Evolutionary conservation across 2,113 vertebrate species (phyloP), one percentile per base, ranked within the genome.

Genomic region (Carassius carassius): DNA sequence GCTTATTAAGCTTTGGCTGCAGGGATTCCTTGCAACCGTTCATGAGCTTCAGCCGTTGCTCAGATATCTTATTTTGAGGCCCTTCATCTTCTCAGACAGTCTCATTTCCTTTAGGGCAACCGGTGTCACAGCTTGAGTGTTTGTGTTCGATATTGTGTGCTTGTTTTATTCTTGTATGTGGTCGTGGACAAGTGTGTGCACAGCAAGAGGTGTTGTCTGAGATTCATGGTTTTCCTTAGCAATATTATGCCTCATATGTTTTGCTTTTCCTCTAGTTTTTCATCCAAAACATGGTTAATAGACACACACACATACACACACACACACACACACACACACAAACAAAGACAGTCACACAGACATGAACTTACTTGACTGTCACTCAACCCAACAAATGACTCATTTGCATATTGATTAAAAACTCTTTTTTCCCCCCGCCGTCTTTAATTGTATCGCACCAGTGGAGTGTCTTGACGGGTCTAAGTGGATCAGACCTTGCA

Each of bases 331-430:
- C 21, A 65, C 35, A 37, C 29, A 19, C 7, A 35, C 29, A 37
- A 8, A 35, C 29, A 37, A 17, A 69, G 13, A 32, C 51, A 56
- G 23, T 17, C 23, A 54, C 51, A 78, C 19, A 62, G 9, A 81
- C 21, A 65, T 23, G 17, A 54, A 72, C 29, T 69, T 51, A 21
- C 14, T 67, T 79, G 12, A 62, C 54, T 81, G 67, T 49, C 84
- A 79, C 47, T 81, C 67, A 69, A 73, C 54, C 78, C 54, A 72
- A 56, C 77, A 79, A 47, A 85, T 81, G 23, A 41, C 41, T 74
- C 1, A 85, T 85, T 85, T 81, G 56, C 84, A 85, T 85, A 85
- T 85, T 85, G 54, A 85, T 85, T 74, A 74, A 80, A 85, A 85
- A 63, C 47, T 60, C 76, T 80, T 79, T 85, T 85, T 3, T 60